Evolutionary conservation across 2,113 vertebrate species (phyloP), one percentile per base, ranked within the genome.

Genomic region (Megaceryle maxima): DNA sequence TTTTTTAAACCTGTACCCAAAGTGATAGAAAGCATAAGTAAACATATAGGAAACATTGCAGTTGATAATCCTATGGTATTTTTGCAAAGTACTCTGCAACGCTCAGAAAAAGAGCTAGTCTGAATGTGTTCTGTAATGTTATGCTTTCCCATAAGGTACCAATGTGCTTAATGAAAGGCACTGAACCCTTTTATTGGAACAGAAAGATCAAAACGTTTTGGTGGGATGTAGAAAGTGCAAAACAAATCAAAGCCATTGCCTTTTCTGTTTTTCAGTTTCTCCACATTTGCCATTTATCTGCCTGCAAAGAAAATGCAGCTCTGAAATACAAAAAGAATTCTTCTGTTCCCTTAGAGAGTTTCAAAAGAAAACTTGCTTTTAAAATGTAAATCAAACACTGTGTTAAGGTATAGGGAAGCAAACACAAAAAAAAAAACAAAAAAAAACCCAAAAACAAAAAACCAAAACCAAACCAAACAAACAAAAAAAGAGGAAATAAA

Each of bases 331-430:
- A 72, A 82, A 92, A 79, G 8, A 62, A 50, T n/a, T 79, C 25
- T 80, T 83, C 59, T 90, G 22, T 72, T 95, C 35, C 84, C 28
- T 57, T 3, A 82, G 62, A 89, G 63, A 62, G 59, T 94, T 92
- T 95, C 84, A 94, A 90, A 97, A 87, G 62, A 89, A 90, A 94
- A 59, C 9, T 53, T 56, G 26, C 66, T 94, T 97, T 96, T 97
- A 95, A 97, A 94, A 97, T 96, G 92, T 83, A 96, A 96, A 97
- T 96, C 69, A 86, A 46, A 29, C 10, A 60, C 46, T 56, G 13
- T 78, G 50, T 83, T 84, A 92, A 87, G 46, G 77, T 51, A 64
- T 37, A 69, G 21, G 8, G 55, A 83, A 41, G 33, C 6, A 91
- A 77, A 91, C 21, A 79, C 8, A 14, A 29, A 43, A n/a, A 25